phyloP scores from a whole-genome alignment of 2,797 vertebrate species.

The Mionectes olivaceus region DNA sequence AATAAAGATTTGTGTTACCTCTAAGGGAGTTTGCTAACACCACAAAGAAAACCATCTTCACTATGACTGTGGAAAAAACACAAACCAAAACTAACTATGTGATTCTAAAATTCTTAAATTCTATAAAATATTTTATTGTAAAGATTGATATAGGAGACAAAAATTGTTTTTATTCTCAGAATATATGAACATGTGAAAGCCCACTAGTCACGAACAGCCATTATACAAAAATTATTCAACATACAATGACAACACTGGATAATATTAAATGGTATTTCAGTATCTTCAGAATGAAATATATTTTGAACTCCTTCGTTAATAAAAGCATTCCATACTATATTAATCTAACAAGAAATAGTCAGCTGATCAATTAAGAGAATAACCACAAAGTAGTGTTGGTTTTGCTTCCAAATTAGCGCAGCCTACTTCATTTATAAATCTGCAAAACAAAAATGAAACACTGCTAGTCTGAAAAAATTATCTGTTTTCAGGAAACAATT shows the following conservation, averaged over 20 bases:
- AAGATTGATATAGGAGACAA: neutral
- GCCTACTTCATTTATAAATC: neutral
- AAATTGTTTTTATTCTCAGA: neutral
- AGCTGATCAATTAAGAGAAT: neutral
- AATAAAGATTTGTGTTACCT: conserved; percentile 10
- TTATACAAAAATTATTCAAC: neutral
- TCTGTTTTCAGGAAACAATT: neutral
- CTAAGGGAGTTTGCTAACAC: neutral
- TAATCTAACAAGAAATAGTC: neutral
- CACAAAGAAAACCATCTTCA: neutral
- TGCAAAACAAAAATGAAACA: neutral
- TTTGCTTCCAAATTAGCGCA: neutral
- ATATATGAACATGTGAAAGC: neutral
- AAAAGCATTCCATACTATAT: neutral
- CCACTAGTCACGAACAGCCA: neutral
- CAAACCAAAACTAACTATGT: neutral
- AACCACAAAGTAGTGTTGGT: neutral
- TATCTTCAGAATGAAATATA: neutral
- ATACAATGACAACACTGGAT: neutral
- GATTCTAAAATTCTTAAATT: neutral
- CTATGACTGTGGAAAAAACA: neutral
- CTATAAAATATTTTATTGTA: neutral
- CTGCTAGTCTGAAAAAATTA: neutral
- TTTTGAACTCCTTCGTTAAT: neutral
- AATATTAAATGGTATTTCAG: neutral